Conservation (phyloP, 2,113 vertebrate genomes). For the Serinus canaria region DNA sequence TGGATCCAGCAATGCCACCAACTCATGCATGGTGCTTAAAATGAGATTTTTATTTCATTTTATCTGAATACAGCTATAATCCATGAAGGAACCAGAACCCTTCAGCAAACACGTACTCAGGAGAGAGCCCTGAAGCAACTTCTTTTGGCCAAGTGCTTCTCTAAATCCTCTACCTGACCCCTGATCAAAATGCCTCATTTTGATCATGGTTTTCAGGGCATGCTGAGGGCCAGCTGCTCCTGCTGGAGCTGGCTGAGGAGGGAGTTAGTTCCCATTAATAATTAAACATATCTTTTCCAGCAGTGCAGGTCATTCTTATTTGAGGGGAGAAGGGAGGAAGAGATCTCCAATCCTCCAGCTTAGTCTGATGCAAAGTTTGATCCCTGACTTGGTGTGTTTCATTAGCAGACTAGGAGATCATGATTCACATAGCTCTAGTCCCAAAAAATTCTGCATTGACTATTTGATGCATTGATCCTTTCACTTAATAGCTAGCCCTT, state of each 20-base stretch:
- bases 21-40: background rate
- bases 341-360: background rate
- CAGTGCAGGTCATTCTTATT: background rate
- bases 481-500: conserved; percentile 54
- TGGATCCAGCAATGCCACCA: background rate
- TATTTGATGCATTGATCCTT: conserved; percentile 60
- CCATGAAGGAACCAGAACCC: background rate
- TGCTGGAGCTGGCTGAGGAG: background rate
- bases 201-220: background rate
- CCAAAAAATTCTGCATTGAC: conserved; percentile 44
- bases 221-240: background rate
- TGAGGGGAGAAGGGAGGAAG: background rate
- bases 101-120: background rate
- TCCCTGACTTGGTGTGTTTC: background rate
- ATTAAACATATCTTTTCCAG: background rate
- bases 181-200: background rate
- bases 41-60: background rate
- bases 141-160: background rate
- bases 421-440: background rate
- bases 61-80: background rate
- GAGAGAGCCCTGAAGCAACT: background rate
- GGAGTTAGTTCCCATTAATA: background rate
- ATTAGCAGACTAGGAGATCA: background rate
- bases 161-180: background rate
- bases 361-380: background rate